Percentiles rank a stretch among this genome's conserved stretches.
These are phyloP conservation scores for Sitta carolinensis DNA, from an alignment of 2,797 vertebrate genomes.

Conservation along the genomic window DNA sequence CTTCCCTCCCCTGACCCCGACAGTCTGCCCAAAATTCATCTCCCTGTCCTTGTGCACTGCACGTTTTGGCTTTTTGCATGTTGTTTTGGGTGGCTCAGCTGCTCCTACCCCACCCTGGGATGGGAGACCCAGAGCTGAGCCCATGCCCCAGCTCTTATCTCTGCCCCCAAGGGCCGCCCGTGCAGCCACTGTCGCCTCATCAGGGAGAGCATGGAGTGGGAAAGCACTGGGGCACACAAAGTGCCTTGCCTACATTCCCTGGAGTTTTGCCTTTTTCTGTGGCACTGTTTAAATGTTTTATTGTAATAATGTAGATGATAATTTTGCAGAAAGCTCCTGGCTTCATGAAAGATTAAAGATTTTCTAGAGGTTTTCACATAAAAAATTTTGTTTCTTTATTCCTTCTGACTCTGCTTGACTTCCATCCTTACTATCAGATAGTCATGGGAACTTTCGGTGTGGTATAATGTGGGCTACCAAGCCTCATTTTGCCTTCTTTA, in stretches of 20 bases:
- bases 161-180: accelerated
- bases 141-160: accelerated
- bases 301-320: background rate
- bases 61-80: accelerated
- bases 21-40: background rate
- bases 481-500: background rate
- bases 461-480: background rate
- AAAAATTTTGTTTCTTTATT: background rate
- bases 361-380: background rate
- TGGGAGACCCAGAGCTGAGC: background rate
- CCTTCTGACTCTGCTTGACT: background rate
- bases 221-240: background rate
- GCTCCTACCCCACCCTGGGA: background rate
- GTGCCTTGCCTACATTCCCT: background rate
- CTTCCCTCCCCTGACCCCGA: background rate
- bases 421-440: background rate
- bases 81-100: background rate
- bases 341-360: background rate
- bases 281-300: background rate
- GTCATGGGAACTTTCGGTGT: background rate
- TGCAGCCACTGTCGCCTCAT: background rate
- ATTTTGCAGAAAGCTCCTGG: background rate
- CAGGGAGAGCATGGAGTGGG: background rate
- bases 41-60: background rate
- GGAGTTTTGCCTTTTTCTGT: background rate